Conservation (phyloP, 2,888 invertebrate genomes). For the Venusia cambrica region DNA sequence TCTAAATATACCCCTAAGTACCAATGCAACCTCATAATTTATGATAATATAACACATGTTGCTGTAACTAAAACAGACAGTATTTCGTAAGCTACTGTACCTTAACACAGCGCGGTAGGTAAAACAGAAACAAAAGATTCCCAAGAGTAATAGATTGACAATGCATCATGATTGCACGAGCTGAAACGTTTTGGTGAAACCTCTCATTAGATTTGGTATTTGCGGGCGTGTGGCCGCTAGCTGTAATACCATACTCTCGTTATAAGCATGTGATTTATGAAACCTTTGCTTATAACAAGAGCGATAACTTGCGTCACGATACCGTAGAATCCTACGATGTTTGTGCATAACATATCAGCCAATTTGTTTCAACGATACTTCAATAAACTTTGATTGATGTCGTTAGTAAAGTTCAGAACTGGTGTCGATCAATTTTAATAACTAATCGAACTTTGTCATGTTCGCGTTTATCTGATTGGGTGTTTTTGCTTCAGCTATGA, state of each 20-base stretch:
- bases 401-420: conserved; percentile 20
- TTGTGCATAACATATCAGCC: conserved; percentile 1
- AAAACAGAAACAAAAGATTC: conserved; percentile 43
- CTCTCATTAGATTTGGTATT: conserved; percentile 62
- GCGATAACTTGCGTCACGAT: conserved; percentile 24
- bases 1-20: conserved; percentile 16
- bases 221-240: conserved; percentile 38
- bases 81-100: conserved; percentile 23
- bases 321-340: conserved; percentile 6
- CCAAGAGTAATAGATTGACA: conserved; percentile 51
- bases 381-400: conserved; percentile 25
- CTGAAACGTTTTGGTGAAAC: conserved; percentile 49
- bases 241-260: conserved; percentile 37
- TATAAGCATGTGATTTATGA: conserved; percentile 41
- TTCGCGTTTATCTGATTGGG: conserved; percentile 9
- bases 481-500: conserved; percentile 79
- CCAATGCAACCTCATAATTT: conserved; percentile 20
- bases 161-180: conserved; percentile 47
- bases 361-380: conserved; percentile 6
- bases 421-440: conserved; percentile 15
- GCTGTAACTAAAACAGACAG: conserved; percentile 14
- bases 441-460: conserved; percentile 4
- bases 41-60: conserved; percentile 27
- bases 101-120: conserved; percentile 16
- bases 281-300: conserved; percentile 32